Conservation (phyloP, 2,888 invertebrate species). For the Ecdyonurus torrentis region DNA sequence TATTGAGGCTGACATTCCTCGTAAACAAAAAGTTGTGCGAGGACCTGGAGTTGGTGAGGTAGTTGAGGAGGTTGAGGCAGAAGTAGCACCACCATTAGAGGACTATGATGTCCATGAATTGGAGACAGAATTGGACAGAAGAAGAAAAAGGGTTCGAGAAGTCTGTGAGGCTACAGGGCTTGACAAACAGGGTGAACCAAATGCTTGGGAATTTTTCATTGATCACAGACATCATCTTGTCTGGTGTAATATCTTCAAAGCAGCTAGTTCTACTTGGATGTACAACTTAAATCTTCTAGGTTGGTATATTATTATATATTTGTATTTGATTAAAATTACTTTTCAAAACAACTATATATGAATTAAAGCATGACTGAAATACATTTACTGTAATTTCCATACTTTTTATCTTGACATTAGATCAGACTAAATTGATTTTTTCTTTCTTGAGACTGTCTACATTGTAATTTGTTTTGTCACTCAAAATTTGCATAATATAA, state of each 20-base stretch:
- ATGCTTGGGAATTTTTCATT: slow-evolving; percentile 15
- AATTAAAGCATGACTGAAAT: no score
- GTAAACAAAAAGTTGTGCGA: not conserved
- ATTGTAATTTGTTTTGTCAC: no score
- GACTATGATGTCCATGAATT: slow-evolving; percentile 3
- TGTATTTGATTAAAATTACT: no score
- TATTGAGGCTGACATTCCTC: not conserved
- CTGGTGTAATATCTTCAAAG: slow-evolving; percentile 16
- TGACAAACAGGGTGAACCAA: slow-evolving; percentile 17
- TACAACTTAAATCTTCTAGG: slow-evolving; percentile 15
- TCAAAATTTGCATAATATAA: no score
- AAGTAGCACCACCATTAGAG: not conserved
- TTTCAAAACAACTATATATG: no score
- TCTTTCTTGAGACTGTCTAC: no score
- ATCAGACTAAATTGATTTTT: no score
- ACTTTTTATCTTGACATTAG: no score
- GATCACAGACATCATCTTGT: slow-evolving; percentile 12
- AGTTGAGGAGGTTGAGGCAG: not conserved
- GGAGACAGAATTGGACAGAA: slow-evolving; percentile 13
- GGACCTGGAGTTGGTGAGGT: not conserved
- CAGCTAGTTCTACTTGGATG: slow-evolving; percentile 15
- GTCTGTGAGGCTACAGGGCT: slow-evolving; percentile 32
- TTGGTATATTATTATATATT: no score
- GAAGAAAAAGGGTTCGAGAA: slow-evolving; percentile 29
- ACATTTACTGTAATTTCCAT: no score